Percentiles rank a stretch among this genome's conserved stretches.
phyloP scores from a whole-genome alignment of 2,113 vertebrate species.

The Seriola rivoliana region DNA sequence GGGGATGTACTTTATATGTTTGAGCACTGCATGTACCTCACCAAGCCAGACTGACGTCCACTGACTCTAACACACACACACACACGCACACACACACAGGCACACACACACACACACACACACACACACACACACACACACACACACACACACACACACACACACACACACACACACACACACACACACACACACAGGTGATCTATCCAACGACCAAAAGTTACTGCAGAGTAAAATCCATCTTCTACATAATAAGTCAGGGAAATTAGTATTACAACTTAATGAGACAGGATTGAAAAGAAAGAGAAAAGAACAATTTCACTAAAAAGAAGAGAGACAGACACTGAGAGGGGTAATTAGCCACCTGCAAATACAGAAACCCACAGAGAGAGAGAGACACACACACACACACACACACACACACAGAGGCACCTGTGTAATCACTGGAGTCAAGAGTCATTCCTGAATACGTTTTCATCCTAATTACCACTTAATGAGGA shows the following conservation, averaged over 20 bases:
- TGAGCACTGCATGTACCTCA: not conserved
- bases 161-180: not conserved
- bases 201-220: not conserved
- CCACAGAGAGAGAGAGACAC: not conserved
- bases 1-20: not conserved
- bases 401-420: not conserved
- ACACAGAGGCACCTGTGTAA: slow-evolving; percentile 32
- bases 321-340: slow-evolving; percentile 25
- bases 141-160: not conserved
- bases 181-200: not conserved
- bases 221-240: not conserved
- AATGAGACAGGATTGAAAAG: slow-evolving; percentile 35
- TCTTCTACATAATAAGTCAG: slow-evolving; percentile 26
- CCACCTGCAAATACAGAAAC: slow-evolving; percentile 54
- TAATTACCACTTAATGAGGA: slow-evolving; percentile 36
- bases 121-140: not conserved
- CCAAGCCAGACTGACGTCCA: not conserved
- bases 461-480: slow-evolving; percentile 16
- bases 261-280: slow-evolving; percentile 30
- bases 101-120: not conserved
- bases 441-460: slow-evolving; percentile 43
- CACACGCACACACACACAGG: not conserved
- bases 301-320: slow-evolving; percentile 11
- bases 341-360: slow-evolving; percentile 50
- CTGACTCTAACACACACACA: not conserved